phyloP scores from a whole-genome alignment of 2,888 invertebrate genomes.

The Lomographa bimaculata region DNA sequence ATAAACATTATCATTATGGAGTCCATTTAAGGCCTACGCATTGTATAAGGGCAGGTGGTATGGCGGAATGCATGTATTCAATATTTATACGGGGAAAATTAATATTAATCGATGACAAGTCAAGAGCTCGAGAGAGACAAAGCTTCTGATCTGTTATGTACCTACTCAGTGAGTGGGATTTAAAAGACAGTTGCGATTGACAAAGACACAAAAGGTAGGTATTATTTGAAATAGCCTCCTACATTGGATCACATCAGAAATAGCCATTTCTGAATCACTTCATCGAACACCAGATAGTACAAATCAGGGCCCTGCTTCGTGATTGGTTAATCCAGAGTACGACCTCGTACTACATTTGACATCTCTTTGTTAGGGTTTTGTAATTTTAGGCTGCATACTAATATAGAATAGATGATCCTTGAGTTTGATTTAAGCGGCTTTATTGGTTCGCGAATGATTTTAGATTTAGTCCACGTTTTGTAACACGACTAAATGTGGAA shows the following conservation, averaged over 20 bases:
- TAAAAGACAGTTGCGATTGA: too few relatives aligned
- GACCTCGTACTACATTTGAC: conserved; percentile 19
- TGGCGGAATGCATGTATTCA: conserved; percentile 26
- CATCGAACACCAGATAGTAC: conserved; percentile 8
- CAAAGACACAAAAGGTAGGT: conserved; percentile 1
- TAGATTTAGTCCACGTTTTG: not conserved
- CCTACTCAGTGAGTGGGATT: not conserved
- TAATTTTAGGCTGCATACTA: conserved; percentile 10
- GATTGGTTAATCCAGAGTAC: conserved; percentile 19
- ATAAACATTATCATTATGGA: conserved; percentile 11
- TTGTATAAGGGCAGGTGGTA: conserved; percentile 13
- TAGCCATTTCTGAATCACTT: not conserved
- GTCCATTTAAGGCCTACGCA: conserved; percentile 3
- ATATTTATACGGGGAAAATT: conserved; percentile 14
- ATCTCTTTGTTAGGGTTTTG: conserved; percentile 18
- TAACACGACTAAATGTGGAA: not conserved
- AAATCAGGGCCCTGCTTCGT: conserved; percentile 5
- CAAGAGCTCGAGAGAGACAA: too few relatives aligned
- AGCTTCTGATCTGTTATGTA: not conserved
- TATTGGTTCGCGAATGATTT: not conserved
- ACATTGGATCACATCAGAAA: not conserved
- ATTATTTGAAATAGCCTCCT: conserved; percentile 13
- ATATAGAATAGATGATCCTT: conserved; percentile 15
- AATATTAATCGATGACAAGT: not conserved
- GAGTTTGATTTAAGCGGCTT: conserved; percentile 1